Percentiles rank a stretch among this genome's conserved stretches.
These are phyloP conservation scores for Meghimatium bilineatum DNA, from an alignment of 2,888 invertebrate species.

Conservation along the genomic window DNA sequence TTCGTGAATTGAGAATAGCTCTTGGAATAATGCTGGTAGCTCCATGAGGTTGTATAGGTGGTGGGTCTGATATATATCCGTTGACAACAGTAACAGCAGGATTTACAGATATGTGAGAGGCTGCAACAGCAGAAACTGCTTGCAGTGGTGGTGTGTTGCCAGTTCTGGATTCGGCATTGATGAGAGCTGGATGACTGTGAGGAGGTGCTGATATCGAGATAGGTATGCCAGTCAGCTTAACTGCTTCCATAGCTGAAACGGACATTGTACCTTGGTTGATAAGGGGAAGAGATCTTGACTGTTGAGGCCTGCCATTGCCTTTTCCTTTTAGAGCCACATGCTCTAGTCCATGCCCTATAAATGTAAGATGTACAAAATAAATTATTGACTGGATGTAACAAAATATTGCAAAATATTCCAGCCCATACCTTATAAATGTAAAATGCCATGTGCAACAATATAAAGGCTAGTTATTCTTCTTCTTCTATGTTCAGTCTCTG, in stretches of 20 bases:
- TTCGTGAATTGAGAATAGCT: constrained; percentile 27
- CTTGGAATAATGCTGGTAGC: constrained; percentile 48
- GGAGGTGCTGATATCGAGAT: constrained; percentile 43
- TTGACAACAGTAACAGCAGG: constrained; percentile 48
- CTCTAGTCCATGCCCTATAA: neutral
- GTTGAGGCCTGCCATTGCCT: constrained; percentile 35
- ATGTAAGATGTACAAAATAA: neutral
- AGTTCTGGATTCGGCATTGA: constrained; percentile 23
- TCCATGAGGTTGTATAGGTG: constrained; percentile 43
- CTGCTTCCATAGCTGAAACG: constrained; percentile 30
- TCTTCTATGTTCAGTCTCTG: too few relatives aligned
- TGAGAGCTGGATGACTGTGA: constrained; percentile 41
- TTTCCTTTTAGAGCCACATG: neutral
- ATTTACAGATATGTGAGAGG: constrained; percentile 13
- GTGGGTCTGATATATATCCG: constrained; percentile 66
- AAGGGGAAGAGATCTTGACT: constrained; percentile 32
- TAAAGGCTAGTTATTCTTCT: too few relatives aligned
- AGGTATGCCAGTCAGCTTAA: constrained; percentile 21
- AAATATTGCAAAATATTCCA: too few relatives aligned
- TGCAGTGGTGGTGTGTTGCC: constrained; percentile 25
- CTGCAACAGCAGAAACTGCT: constrained; percentile 1
- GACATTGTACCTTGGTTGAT: constrained; percentile 4
- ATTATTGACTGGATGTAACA: neutral
- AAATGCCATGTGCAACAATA: too few relatives aligned
- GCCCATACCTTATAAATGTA: neutral